phyloP scores from a whole-genome alignment of 2,888 invertebrate genomes.

The Hyppa rectilinea region DNA sequence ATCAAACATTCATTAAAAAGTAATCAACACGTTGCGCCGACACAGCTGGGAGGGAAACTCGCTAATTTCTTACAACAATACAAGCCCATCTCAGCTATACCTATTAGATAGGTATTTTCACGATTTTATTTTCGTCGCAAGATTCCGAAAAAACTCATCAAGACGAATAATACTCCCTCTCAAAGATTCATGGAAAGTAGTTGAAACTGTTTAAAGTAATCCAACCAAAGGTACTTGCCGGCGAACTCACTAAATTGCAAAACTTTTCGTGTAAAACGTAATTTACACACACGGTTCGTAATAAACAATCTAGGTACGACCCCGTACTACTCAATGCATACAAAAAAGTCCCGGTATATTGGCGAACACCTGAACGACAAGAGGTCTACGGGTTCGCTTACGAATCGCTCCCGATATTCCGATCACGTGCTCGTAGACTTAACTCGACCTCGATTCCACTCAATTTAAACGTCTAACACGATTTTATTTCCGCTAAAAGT shows the following conservation, averaged over 20 bases:
- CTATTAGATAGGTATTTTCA: no score
- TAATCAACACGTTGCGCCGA: slow-evolving; percentile 71
- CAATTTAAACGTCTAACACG: slow-evolving; percentile 76
- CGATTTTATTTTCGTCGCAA: slow-evolving; percentile 8
- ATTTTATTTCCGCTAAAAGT: slow-evolving; percentile 74
- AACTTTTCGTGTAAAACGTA: slow-evolving; percentile 56
- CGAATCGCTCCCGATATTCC: slow-evolving; percentile 69
- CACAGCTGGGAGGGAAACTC: slow-evolving; percentile 44
- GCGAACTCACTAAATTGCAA: slow-evolving; percentile 45
- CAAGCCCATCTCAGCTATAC: slow-evolving; percentile 26
- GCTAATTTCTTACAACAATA: slow-evolving; percentile 65
- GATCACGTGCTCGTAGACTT: slow-evolving; percentile 71
- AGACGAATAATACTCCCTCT: background rate
- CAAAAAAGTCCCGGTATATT: slow-evolving; percentile 67
- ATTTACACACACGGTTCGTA: slow-evolving; percentile 68
- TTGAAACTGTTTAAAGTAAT: slow-evolving; percentile 9
- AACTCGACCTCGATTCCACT: slow-evolving; percentile 77
- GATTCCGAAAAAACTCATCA: slow-evolving; percentile 9
- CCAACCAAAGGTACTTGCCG: slow-evolving; percentile 8
- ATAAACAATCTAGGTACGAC: slow-evolving; percentile 63
- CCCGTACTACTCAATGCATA: slow-evolving; percentile 69
- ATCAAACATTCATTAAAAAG: slow-evolving; percentile 79
- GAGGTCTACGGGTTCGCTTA: slow-evolving; percentile 55
- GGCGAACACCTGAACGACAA: slow-evolving; percentile 70
- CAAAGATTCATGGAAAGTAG: slow-evolving; percentile 12